Percentiles rank a stretch among this genome's conserved stretches.
Conservation (phyloP, 53 echinoderm and acorn worm genomes). For the Luidia sarsii region DNA sequence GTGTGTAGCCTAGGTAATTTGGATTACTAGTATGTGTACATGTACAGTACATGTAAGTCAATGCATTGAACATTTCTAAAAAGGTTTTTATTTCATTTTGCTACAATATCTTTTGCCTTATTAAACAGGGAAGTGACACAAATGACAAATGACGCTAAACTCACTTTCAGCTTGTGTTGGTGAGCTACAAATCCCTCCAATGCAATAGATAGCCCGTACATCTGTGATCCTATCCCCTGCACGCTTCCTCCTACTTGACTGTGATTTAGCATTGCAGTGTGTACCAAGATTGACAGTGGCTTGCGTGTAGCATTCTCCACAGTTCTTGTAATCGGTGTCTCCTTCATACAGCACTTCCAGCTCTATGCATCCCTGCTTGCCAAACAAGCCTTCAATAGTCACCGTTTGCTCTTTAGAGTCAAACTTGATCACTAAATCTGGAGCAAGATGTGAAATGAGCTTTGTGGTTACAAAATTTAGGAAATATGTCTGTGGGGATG, state of each 20-base stretch:
- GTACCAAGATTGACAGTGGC: background rate
- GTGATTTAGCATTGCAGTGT: background rate
- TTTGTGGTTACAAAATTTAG: no score
- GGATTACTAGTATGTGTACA: no score
- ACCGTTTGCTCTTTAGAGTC: background rate
- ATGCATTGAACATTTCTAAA: no score
- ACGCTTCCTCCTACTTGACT: background rate
- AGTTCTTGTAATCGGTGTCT: background rate
- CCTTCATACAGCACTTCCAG: background rate
- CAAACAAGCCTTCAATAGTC: background rate
- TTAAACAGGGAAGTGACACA: no score
- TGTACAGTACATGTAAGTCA: no score
- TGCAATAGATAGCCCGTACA: background rate
- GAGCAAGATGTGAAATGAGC: no score
- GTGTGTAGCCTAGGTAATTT: no score
- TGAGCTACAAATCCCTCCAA: no score
- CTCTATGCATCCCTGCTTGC: background rate
- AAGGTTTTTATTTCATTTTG: no score
- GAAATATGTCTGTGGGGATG: no score
- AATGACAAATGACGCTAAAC: no score
- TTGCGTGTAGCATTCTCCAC: background rate
- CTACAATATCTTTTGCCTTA: no score
- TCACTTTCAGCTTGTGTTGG: background rate
- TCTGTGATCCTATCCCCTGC: background rate
- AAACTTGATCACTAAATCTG: background rate